Percentiles rank a stretch among this genome's conserved stretches.
phyloP scores from a whole-genome alignment of 2,888 invertebrate species.

The Entomobrya proxima region DNA sequence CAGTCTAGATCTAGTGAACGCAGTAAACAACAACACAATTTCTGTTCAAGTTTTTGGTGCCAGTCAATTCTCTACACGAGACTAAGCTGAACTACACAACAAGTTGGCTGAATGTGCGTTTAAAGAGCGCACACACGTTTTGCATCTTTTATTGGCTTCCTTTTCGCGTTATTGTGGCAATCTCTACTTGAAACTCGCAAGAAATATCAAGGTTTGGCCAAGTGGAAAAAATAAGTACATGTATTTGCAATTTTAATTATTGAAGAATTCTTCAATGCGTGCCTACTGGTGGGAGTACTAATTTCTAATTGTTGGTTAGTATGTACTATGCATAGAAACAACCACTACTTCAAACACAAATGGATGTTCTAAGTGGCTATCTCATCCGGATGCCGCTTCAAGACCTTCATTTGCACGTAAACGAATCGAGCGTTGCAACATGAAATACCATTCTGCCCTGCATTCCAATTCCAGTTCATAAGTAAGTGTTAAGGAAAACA shows the following conservation, averaged over 20 bases:
- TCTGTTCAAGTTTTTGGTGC: neutral
- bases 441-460: too few relatives aligned
- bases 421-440: constrained; percentile 22
- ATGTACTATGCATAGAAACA: neutral
- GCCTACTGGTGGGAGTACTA: neutral
- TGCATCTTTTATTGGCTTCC: constrained; percentile 55
- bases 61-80: neutral
- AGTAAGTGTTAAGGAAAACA: neutral
- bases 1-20: neutral
- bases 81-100: neutral
- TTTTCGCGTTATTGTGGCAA: constrained; percentile 8
- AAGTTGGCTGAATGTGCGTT: neutral
- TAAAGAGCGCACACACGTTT: constrained; percentile 43
- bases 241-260: constrained; percentile 47
- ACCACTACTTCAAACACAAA: neutral
- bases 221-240: constrained; percentile 34
- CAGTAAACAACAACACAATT: neutral
- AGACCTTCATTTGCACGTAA: constrained; percentile 15
- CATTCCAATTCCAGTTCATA: constrained; percentile 7
- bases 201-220: constrained; percentile 35
- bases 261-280: neutral
- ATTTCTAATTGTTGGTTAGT: neutral
- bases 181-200: neutral
- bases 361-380: neutral
- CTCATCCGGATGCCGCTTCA: neutral